Base-by-base conservation (phyloP, 2,888 invertebrate species). In the Esperia sulphurella region DNA sequence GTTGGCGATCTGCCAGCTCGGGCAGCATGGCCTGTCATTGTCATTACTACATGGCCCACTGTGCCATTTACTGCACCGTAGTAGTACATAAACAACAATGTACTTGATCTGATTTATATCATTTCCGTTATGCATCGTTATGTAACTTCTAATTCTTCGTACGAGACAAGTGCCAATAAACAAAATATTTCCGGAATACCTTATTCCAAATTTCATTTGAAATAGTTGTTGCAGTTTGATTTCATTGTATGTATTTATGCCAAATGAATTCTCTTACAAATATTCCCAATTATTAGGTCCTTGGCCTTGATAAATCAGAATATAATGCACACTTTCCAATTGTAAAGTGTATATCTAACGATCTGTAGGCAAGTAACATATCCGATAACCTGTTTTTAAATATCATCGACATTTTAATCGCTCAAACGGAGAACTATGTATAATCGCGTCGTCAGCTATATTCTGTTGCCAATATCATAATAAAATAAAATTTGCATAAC, bases 11-110 rank as follows among this genome's bases (percentile, higher is more conserved):
- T 37, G 80, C 84, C 83, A 83, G 53, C 58, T 10, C 37, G 72
- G n/a, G 71, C 75, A 63, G 69, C 68, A 60, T 77, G 79, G 69
- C 68, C 61, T 77, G 79, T 79, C 79, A 81, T 75, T 80, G 74
- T 71, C 69, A 61, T 58, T 57, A 58, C 57, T 33, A n/a, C 13
- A 12, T 48, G 55, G 52, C 53, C 54, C 63, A 65, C 61, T 71
- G 63, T 63, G 60, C 61, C 64, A 65, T 65, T 56, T 57, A 65
- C 61, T 65, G 62, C 66, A 67, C 59, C 58, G 63, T 62, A 57
- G 53, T 21, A 21, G 49, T 50, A 58, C 53, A 61, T 54, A 63
- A 65, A 70, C 63, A 68, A 61, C 57, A 48, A 50, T 62, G 60
- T 59, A 63, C 69, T 68, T 68, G 65, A 57, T 50, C 55, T 60